phyloP scores from a whole-genome alignment of 2,113 vertebrate species.

The Casuarius casuarius region DNA sequence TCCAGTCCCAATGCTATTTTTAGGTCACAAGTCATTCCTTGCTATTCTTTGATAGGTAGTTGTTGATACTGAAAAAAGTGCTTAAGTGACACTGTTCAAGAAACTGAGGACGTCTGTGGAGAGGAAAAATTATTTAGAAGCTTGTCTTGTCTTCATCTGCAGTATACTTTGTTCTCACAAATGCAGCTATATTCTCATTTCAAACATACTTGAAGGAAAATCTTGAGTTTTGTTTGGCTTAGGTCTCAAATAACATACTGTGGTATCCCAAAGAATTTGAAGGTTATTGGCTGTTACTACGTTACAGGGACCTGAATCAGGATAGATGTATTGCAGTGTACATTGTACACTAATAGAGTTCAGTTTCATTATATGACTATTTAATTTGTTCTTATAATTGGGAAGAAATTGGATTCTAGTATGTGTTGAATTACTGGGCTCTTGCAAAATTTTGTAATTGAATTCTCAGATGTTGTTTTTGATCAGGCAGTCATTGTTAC shows the following conservation, averaged over 20 bases:
- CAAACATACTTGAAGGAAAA: neutral
- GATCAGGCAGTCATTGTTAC: neutral
- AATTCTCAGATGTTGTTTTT: conserved; percentile 11
- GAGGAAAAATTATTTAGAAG: neutral
- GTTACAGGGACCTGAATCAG: neutral
- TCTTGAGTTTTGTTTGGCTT: neutral
- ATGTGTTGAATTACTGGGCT: neutral
- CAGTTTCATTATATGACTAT: neutral
- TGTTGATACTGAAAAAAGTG: neutral
- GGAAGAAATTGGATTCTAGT: neutral
- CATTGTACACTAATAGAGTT: neutral
- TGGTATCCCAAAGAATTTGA: neutral
- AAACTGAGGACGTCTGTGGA: fast-evolving
- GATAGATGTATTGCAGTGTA: neutral
- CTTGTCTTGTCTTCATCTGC: neutral
- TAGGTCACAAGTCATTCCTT: neutral
- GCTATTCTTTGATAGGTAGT: neutral
- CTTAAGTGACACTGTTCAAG: neutral
- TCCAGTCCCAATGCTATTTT: neutral
- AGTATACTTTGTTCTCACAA: neutral
- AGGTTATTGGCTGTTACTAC: neutral
- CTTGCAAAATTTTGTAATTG: neutral
- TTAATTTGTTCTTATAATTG: neutral
- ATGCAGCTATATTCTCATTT: neutral
- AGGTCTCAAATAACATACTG: neutral